Conservation (phyloP, 2,888 invertebrate genomes). For the Drosophila lutescens region DNA sequence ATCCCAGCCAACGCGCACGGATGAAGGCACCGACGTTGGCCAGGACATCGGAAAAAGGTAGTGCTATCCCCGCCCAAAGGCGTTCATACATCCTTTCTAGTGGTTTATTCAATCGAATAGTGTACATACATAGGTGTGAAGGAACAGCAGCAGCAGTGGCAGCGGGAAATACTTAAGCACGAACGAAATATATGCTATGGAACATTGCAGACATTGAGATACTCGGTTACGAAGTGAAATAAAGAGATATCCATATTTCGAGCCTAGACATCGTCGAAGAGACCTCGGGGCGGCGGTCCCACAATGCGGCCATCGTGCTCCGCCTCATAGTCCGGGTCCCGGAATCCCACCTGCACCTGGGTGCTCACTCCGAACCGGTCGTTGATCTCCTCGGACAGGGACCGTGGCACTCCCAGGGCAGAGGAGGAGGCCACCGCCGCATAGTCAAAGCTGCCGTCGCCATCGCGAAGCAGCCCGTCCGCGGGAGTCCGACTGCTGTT, state of each 20-base stretch:
- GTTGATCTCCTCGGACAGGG: constrained; percentile 86
- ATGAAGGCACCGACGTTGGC: background rate
- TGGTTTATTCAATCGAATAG: constrained; percentile 51
- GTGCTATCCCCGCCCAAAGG: too few species aligned
- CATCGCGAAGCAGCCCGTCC: constrained; percentile 90
- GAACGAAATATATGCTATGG: constrained; percentile 48
- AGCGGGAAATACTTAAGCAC: constrained; percentile 39
- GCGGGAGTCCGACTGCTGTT: constrained; percentile 71
- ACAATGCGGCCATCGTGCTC: constrained; percentile 85
- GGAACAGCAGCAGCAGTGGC: constrained; percentile 59
- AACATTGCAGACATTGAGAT: constrained; percentile 42
- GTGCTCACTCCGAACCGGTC: constrained; percentile 89
- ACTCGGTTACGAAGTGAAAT: constrained; percentile 25
- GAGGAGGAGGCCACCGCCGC: constrained; percentile 86
- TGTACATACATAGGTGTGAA: constrained; percentile 49
- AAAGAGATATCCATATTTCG: constrained; percentile 19
- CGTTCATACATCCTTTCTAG: background rate
- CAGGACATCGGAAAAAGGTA: background rate
- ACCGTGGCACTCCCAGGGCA: constrained; percentile 80
- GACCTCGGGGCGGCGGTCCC: constrained; percentile 90
- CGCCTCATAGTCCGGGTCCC: constrained; percentile 79
- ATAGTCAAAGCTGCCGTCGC: constrained; percentile 88
- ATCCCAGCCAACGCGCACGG: background rate
- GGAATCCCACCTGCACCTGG: constrained; percentile 84
- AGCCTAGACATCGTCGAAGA: constrained; percentile 92